A percentile compares a stretch with the other conserved stretches of the same genome.
Evolutionary conservation across 2,113 vertebrate species (phyloP).

Genomic region (Ptilorrhoa leucosticta): DNA sequence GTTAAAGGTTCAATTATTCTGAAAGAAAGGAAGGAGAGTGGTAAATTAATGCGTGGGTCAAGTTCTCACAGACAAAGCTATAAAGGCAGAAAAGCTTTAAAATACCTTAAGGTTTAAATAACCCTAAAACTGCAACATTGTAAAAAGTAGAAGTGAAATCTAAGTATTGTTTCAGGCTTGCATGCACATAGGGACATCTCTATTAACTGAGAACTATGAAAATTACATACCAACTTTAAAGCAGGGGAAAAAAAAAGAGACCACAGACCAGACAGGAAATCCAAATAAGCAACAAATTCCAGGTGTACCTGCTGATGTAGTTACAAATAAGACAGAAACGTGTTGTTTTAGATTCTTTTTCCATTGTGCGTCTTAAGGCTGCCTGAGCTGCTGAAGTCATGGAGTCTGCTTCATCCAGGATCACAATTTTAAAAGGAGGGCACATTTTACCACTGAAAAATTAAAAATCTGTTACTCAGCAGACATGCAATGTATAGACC

Average conservation of each 20-base stretch:
- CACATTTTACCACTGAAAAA: slow-evolving; percentile 85
- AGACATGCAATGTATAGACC: not conserved
- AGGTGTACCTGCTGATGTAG: slow-evolving; percentile 91
- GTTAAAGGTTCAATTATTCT: slow-evolving; percentile 98
- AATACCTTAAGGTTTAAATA: not conserved
- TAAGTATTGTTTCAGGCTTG: not conserved
- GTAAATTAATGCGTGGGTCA: not conserved
- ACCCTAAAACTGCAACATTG: not conserved
- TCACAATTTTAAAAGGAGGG: slow-evolving; percentile 97
- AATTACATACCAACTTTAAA: not conserved
- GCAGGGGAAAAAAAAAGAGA: too few species aligned
- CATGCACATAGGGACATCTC: not conserved
- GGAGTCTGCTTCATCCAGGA: slow-evolving; percentile 97
- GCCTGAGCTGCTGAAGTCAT: slow-evolving; percentile 96
- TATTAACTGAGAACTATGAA: not conserved
- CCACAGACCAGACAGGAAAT: not conserved
- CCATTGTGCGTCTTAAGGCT: slow-evolving; percentile 95
- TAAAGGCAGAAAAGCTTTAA: not conserved
- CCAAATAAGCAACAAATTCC: not conserved
- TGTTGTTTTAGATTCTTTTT: slow-evolving; percentile 94
- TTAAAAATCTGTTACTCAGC: not conserved
- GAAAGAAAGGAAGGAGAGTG: slow-evolving; percentile 3
- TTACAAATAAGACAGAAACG: slow-evolving; percentile 99
- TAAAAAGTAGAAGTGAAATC: not conserved
- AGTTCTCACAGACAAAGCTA: not conserved